A percentile compares a stretch with the other conserved stretches of the same genome.
Conservation (phyloP, 2,113 vertebrate genomes). For the Nerophis lumbriciformis region DNA sequence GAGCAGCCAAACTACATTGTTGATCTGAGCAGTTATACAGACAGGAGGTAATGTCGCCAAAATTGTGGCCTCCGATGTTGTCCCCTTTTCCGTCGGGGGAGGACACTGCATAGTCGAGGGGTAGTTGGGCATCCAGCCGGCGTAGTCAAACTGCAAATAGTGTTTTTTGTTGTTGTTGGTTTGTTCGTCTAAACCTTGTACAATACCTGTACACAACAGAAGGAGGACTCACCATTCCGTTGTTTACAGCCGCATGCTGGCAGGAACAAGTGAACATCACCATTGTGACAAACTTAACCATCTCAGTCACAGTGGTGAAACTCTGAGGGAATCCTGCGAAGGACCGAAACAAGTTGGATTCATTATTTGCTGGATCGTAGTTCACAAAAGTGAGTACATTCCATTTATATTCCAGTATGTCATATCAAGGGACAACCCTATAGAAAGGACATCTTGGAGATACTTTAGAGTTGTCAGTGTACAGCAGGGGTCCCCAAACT, state of each 20-base stretch:
- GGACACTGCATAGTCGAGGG: conserved; percentile 44
- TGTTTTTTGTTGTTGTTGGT: not conserved
- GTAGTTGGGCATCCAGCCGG: conserved; percentile 60
- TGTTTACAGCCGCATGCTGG: conserved; percentile 42
- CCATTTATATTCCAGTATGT: too few species aligned
- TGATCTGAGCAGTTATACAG: conserved; percentile 22
- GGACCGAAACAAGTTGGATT: not conserved
- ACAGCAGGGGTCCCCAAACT: too few species aligned
- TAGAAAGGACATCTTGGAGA: too few species aligned
- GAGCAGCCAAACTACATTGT: conserved; percentile 44
- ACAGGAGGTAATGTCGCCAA: conserved; percentile 39
- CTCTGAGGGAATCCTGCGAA: conserved; percentile 49
- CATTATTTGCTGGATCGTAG: not conserved
- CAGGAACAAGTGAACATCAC: conserved; percentile 40
- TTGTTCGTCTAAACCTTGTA: not conserved
- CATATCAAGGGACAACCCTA: too few species aligned
- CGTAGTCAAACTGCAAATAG: conserved; percentile 50
- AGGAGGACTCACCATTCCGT: conserved; percentile 30
- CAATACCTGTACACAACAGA: not conserved
- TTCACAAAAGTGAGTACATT: too few species aligned
- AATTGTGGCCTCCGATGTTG: conserved; percentile 26
- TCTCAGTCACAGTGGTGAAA: conserved; percentile 27
- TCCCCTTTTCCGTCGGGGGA: conserved; percentile 52
- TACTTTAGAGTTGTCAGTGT: too few species aligned
- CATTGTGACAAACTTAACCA: conserved; percentile 48